Conservation (phyloP, 2,888 invertebrate species). For the Lamproptera curius region DNA sequence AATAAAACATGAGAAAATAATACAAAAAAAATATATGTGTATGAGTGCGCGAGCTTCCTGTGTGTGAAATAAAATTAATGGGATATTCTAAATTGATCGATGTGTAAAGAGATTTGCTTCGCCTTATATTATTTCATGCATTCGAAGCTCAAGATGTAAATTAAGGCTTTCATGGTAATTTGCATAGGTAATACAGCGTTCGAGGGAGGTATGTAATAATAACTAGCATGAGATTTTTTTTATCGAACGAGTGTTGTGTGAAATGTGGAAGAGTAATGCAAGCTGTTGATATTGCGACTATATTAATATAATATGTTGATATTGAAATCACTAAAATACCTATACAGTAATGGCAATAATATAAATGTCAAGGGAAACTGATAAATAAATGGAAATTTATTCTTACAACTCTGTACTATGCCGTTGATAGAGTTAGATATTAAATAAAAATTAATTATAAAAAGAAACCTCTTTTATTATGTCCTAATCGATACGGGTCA, state of each 20-base stretch:
- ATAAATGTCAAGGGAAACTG: conserved; percentile 46
- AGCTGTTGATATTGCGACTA: conserved; percentile 36
- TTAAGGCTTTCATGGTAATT: conserved; percentile 66
- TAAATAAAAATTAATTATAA: conserved; percentile 74
- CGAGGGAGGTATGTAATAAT: conserved; percentile 30
- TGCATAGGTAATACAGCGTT: conserved; percentile 46
- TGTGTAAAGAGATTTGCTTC: conserved; percentile 37
- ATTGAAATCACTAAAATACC: conserved; percentile 31
- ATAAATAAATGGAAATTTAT: conserved; percentile 53
- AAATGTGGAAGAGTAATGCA: conserved; percentile 32
- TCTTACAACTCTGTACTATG: conserved; percentile 74
- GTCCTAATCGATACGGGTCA: background rate
- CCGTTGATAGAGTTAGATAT: conserved; percentile 74
- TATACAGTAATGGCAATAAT: conserved; percentile 45
- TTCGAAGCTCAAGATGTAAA: conserved; percentile 56
- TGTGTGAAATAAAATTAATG: conserved; percentile 48
- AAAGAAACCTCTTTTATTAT: conserved; percentile 28
- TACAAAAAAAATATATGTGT: conserved; percentile 44
- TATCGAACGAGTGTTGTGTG: conserved; percentile 39
- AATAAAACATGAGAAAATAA: conserved; percentile 52
- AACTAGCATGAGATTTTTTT: conserved; percentile 31
- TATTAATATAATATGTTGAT: conserved; percentile 31
- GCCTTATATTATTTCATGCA: conserved; percentile 50
- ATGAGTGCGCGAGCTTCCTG: conserved; percentile 55
- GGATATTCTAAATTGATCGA: conserved; percentile 23